A percentile compares a stretch with the other conserved stretches of the same genome.
Evolutionary conservation across 2,797 vertebrate genomes (phyloP).

Genomic region (Margarornis squamiger): DNA sequence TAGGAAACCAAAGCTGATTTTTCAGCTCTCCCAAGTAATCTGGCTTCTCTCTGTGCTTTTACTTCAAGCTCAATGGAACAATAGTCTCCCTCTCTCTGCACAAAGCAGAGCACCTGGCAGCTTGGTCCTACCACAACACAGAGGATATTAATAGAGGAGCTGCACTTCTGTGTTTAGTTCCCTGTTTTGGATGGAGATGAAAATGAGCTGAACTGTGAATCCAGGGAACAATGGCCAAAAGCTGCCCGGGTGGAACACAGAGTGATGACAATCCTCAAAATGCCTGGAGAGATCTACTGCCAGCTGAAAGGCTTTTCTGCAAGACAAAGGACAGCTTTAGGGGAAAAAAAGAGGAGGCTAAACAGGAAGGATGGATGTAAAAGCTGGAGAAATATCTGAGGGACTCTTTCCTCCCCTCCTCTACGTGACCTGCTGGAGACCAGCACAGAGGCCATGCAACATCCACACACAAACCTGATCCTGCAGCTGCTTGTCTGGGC

Average conservation of each 20-base stretch:
- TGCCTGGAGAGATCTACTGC: slow-evolving; percentile 17
- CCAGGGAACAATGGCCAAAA: slow-evolving; percentile 32
- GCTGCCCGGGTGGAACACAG: slow-evolving; percentile 6
- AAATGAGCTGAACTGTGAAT: slow-evolving; percentile 44
- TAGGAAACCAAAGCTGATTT: slow-evolving; percentile 11
- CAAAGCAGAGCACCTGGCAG: slow-evolving; percentile 49
- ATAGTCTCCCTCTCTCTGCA: not conserved
- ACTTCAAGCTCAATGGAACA: slow-evolving; percentile 26
- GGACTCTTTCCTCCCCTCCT: not conserved
- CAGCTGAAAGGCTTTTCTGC: not conserved
- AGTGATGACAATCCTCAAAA: slow-evolving; percentile 20
- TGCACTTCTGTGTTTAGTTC: slow-evolving; percentile 20
- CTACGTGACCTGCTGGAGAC: not conserved
- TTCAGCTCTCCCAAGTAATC: slow-evolving; percentile 11
- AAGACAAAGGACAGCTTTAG: slow-evolving; percentile 7
- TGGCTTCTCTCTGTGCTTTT: slow-evolving; percentile 35
- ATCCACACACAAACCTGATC: not conserved
- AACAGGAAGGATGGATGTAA: not conserved
- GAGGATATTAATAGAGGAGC: slow-evolving; percentile 14
- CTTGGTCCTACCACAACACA: not conserved
- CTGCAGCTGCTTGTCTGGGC: not conserved
- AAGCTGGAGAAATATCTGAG: not conserved
- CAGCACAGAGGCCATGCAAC: not conserved
- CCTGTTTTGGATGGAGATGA: not conserved
- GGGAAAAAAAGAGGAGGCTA: not conserved